Evolutionary conservation across 2,113 vertebrate species (phyloP).

Genomic region (Sorex fumeus): DNA sequence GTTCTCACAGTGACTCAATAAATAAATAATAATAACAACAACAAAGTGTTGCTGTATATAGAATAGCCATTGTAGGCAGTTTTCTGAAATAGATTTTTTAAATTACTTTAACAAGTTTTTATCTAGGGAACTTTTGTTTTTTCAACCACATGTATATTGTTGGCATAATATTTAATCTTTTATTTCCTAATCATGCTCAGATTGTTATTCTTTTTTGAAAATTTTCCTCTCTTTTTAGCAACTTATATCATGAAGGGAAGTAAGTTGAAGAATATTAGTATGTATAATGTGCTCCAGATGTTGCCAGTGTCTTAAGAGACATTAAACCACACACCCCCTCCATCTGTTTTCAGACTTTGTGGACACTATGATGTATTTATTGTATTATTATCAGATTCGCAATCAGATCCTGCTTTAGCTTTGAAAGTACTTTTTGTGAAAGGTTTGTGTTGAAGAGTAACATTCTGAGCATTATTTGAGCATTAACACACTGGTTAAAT

Average conservation of each 20-base stretch:
- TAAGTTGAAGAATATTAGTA: background rate
- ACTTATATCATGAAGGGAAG: constrained; percentile 32
- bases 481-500: background rate
- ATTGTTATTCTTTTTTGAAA: constrained; percentile 34
- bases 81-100: constrained; percentile 12
- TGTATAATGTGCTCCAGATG: background rate
- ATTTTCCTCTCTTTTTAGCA: constrained; percentile 11
- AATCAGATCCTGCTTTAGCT: constrained; percentile 32
- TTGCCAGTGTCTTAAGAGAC: background rate
- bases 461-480: constrained; percentile 26
- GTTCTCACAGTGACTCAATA: too few relatives aligned
- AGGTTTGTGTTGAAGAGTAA: background rate
- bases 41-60: background rate
- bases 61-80: background rate
- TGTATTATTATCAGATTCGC: constrained; percentile 41
- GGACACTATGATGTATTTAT: background rate
- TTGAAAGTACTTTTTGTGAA: constrained; percentile 57
- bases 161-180: constrained; percentile 26
- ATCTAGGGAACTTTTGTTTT: constrained; percentile 30
- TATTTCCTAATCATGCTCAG: background rate
- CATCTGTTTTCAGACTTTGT: constrained; percentile 42
- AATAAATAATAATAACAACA: too few relatives aligned
- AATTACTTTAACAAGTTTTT: constrained; percentile 2
- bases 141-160: constrained; percentile 40
- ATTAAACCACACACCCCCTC: background rate